Percentiles rank a stretch among this genome's conserved stretches.
Evolutionary conservation across 2,113 vertebrate genomes (phyloP).

Genomic region (Periophthalmodon schlosseri): DNA sequence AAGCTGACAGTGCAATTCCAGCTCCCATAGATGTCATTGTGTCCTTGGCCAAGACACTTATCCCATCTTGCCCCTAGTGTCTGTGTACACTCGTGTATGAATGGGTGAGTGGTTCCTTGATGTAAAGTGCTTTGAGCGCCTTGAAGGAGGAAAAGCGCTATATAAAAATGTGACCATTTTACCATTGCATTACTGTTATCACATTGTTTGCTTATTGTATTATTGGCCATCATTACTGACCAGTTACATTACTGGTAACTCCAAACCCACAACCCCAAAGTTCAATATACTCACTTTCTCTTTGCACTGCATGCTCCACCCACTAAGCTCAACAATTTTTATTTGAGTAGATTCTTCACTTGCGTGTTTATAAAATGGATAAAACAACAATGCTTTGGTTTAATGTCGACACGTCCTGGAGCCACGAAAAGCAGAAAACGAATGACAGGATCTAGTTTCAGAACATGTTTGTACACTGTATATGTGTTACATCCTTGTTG

Average conservation of each 20-base stretch:
- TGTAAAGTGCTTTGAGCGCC: too few species aligned
- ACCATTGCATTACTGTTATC: too few species aligned
- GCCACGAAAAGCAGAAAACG: constrained; percentile 53
- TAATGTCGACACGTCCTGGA: constrained; percentile 58
- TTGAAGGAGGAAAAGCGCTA: too few species aligned
- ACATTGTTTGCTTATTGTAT: too few species aligned
- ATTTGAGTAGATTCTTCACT: background rate
- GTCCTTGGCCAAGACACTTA: too few species aligned
- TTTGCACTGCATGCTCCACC: background rate
- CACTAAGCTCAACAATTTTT: background rate
- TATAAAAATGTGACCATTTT: too few species aligned
- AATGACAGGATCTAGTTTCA: constrained; percentile 54
- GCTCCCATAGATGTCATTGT: too few species aligned
- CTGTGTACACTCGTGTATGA: too few species aligned
- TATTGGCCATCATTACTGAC: too few species aligned
- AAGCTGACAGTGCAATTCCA: too few species aligned
- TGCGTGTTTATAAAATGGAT: constrained; percentile 60
- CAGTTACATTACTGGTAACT: background rate
- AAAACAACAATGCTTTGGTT: constrained; percentile 61
- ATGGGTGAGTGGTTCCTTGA: too few species aligned
- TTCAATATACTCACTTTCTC: background rate
- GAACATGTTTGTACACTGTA: constrained; percentile 24
- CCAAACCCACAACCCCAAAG: background rate
- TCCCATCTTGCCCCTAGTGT: too few species aligned
- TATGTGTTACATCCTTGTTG: constrained; percentile 38